Percentiles rank a stretch among this genome's conserved stretches.
These are phyloP conservation scores for Porites divaricata DNA, from an alignment of 92 coral and sea anemone genomes.

Conservation along the genomic window DNA sequence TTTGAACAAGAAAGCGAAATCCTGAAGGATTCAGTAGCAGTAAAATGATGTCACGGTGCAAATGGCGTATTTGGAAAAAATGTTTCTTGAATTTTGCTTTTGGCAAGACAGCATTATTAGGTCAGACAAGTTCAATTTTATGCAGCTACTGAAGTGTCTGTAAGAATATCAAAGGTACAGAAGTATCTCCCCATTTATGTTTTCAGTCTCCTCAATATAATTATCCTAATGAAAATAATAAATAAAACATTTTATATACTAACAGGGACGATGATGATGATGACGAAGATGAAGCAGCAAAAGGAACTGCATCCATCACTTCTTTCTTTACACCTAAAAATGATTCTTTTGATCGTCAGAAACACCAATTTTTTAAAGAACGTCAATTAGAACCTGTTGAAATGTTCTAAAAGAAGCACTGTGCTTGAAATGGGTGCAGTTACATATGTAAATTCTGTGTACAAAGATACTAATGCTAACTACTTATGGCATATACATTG, in stretches of 20 bases:
- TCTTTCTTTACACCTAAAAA: conserved; percentile 80
- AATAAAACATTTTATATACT: not conserved
- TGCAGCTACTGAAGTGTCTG: too few relatives aligned
- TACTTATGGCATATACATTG: not conserved
- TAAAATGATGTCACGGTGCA: too few relatives aligned
- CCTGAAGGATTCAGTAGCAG: too few relatives aligned
- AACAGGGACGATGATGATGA: conserved; percentile 83
- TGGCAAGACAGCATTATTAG: too few relatives aligned
- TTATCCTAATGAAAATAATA: not conserved
- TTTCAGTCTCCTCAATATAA: too few relatives aligned
- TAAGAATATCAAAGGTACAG: too few relatives aligned
- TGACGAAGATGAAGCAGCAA: conserved; percentile 79
- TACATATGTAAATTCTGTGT: not conserved
- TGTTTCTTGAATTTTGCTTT: too few relatives aligned
- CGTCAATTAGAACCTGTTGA: conserved; percentile 87
- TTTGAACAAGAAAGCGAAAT: too few relatives aligned
- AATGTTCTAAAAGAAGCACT: conserved; percentile 42
- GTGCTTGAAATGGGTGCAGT: not conserved
- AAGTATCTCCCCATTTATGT: too few relatives aligned
- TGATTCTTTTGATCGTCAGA: conserved; percentile 57
- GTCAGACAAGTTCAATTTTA: too few relatives aligned
- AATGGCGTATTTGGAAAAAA: too few relatives aligned
- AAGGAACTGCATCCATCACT: conserved; percentile 90
- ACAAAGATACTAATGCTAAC: not conserved
- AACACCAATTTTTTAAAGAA: conserved; percentile 90